Percentiles rank a stretch among this genome's conserved stretches.
phyloP scores from a whole-genome alignment of 2,113 vertebrate genomes.

The Barbus barbus region DNA sequence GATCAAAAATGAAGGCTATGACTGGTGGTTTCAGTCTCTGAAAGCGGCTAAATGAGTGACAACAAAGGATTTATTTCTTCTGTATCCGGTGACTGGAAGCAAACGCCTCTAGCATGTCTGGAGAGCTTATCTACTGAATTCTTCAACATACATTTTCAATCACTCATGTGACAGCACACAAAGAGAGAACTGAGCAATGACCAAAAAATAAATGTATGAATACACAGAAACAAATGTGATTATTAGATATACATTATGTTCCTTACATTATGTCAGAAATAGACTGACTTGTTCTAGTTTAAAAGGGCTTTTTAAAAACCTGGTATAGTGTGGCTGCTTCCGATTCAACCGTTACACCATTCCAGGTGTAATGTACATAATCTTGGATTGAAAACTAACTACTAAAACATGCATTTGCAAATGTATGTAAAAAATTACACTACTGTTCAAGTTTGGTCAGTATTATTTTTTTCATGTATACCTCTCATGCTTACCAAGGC shows the following conservation, averaged over 20 bases:
- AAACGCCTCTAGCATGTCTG: constrained; percentile 60
- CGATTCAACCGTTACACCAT: neutral
- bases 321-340: neutral
- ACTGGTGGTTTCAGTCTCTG: neutral
- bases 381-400: no score
- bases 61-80: constrained; percentile 60
- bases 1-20: neutral
- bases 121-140: constrained; percentile 69
- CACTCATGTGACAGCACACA: constrained; percentile 58
- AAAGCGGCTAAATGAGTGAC: constrained; percentile 52
- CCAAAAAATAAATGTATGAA: neutral
- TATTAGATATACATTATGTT: neutral
- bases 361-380: neutral
- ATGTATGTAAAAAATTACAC: neutral
- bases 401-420: neutral
- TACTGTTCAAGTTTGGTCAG: neutral
- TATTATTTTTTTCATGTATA: no score
- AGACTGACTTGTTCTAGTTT: neutral
- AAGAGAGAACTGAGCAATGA: constrained; percentile 29
- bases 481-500: neutral
- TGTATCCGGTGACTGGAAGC: constrained; percentile 46
- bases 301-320: neutral
- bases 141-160: constrained; percentile 58
- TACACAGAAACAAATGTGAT: constrained; percentile 15
- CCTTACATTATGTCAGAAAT: neutral